Percentiles rank a stretch among this genome's conserved stretches.
phyloP scores from a whole-genome alignment of 2,888 invertebrate species.

The Nezara viridula region DNA sequence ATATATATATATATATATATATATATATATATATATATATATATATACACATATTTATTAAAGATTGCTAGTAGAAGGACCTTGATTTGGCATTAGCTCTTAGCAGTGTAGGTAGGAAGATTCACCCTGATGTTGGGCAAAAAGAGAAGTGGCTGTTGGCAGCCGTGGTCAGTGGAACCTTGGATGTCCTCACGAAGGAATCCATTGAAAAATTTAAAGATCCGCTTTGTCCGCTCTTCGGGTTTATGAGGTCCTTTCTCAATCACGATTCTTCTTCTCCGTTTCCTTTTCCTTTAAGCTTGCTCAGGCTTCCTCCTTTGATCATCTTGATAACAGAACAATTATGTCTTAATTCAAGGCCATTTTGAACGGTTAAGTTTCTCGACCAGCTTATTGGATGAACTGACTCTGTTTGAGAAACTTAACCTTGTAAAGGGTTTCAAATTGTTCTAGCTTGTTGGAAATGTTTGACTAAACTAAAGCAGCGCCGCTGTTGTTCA shows the following conservation, averaged over 20 bases:
- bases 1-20: too few relatives aligned
- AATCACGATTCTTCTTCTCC: not conserved
- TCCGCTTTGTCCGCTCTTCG: not conserved
- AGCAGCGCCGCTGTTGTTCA: too few relatives aligned
- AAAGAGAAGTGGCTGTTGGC: not conserved
- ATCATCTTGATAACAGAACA: not conserved
- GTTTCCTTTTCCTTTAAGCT: not conserved
- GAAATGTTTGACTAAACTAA: too few relatives aligned
- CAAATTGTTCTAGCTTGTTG: too few relatives aligned
- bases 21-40: too few relatives aligned
- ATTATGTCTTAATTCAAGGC: not conserved
- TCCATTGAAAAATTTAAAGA: slow-evolving; percentile 46
- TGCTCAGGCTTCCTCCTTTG: not conserved
- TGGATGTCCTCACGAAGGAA: not conserved
- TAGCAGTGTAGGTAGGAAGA: not conserved
- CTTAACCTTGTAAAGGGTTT: too few relatives aligned
- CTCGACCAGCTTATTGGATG: too few relatives aligned
- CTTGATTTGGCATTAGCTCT: not conserved
- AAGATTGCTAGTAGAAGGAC: not conserved
- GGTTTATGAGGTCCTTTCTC: slow-evolving; percentile 18
- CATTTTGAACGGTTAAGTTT: too few relatives aligned
- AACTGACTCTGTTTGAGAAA: too few relatives aligned
- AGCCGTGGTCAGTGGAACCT: slow-evolving; percentile 31
- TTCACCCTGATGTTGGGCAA: slow-evolving; percentile 3
- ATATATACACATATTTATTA: not conserved